Evolutionary conservation across 2,113 vertebrate species (phyloP).

Genomic region (Charina bottae): DNA sequence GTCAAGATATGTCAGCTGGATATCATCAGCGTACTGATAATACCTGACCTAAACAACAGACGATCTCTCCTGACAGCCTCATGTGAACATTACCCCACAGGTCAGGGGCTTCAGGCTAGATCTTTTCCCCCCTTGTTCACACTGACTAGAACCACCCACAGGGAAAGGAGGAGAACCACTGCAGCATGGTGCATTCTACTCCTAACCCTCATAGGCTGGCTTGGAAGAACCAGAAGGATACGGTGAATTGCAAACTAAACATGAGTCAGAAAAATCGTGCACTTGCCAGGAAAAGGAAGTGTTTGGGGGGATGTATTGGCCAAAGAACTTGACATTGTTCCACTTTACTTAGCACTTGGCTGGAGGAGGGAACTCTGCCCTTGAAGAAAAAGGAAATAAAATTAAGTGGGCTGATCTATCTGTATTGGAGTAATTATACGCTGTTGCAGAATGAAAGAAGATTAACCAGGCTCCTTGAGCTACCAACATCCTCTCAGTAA

Average conservation of each 20-base stretch:
- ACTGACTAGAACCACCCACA: too few species aligned
- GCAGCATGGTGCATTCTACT: not conserved
- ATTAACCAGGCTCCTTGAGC: not conserved
- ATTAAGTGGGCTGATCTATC: not conserved
- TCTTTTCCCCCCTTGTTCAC: too few species aligned
- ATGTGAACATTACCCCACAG: too few species aligned
- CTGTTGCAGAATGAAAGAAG: constrained; percentile 3
- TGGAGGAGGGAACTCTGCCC: not conserved
- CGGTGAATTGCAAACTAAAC: not conserved
- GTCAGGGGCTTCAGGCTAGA: too few species aligned
- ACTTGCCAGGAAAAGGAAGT: not conserved
- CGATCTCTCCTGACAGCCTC: too few species aligned
- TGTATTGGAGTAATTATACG: not conserved
- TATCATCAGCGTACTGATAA: too few species aligned
- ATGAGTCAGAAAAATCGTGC: not conserved
- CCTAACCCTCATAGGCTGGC: not conserved
- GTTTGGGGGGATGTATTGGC: not conserved
- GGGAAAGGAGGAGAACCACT: too few species aligned
- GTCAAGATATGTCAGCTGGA: too few species aligned
- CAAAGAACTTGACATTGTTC: not conserved
- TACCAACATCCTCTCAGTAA: not conserved
- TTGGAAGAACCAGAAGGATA: not conserved
- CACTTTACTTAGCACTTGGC: constrained; percentile 2
- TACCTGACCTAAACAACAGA: too few species aligned
- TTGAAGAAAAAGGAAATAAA: not conserved